These are phyloP conservation scores for Volucella bombylans DNA, from an alignment of 2,888 invertebrate species.

Conservation along the genomic window DNA sequence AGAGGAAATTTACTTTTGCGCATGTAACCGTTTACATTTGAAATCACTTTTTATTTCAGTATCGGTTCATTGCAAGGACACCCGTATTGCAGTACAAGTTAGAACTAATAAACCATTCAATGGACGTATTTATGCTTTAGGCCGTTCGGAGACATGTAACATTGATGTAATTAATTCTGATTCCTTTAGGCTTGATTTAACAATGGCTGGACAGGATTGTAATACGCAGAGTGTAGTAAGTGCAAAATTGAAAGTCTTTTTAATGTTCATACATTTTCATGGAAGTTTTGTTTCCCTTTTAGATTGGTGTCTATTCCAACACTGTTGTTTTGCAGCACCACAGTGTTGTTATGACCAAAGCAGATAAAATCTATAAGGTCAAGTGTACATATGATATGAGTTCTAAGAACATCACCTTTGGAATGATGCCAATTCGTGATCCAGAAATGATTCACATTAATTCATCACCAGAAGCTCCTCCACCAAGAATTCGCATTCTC, in stretches of 20 bases:
- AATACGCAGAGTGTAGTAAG: slow-evolving; percentile 97
- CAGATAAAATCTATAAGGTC: slow-evolving; percentile 97
- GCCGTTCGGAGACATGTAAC: slow-evolving; percentile 96
- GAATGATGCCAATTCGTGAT: slow-evolving; percentile 98
- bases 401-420: slow-evolving; percentile 97
- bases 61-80: slow-evolving; percentile 96
- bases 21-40: not conserved
- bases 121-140: slow-evolving; percentile 95
- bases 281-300: slow-evolving; percentile 68
- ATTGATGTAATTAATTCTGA: slow-evolving; percentile 96
- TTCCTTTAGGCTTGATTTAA: slow-evolving; percentile 94
- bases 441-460: slow-evolving; percentile 98
- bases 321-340: slow-evolving; percentile 97
- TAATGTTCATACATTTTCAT: not conserved
- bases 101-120: slow-evolving; percentile 97
- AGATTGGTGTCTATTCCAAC: slow-evolving; percentile 96
- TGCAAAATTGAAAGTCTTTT: slow-evolving; percentile 4
- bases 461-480: slow-evolving; percentile 96
- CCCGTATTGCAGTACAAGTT: slow-evolving; percentile 95
- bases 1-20: not conserved
- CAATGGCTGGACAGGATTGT: slow-evolving; percentile 96
- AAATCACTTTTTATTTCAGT: slow-evolving; percentile 84
- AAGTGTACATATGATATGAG: slow-evolving; percentile 98
- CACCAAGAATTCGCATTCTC: slow-evolving; percentile 95
- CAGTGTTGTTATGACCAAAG: slow-evolving; percentile 97